Evolutionary conservation across 2,888 invertebrate species (phyloP), one percentile per base, ranked within the genome.

Genomic region (Hirtodrosophila alboralis): DNA sequence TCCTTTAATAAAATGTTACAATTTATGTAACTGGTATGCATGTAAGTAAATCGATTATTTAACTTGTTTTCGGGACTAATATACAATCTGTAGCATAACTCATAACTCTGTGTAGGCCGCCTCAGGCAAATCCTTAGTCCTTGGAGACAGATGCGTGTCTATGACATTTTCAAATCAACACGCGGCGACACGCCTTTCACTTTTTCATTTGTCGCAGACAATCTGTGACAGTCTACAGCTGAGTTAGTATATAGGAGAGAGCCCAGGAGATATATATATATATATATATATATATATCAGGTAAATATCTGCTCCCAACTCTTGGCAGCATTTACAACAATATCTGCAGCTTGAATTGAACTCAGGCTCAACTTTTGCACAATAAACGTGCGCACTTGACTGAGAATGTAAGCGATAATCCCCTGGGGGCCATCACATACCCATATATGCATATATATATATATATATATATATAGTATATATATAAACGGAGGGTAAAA

Each of bases 321-420:
- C 14, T 12, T 37, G 44, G 60, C 28, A 27, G 14, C 30, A 38
- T 37, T 36, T 38, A 34, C 40, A 38, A 31, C 61, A 67, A 70
- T 70, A 71, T 71, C 72, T 51, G 58, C 57, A 43, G 54, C 68
- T 48, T 45, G 33, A 61, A 43, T 59, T 41, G 58, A 62, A 57
- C 65, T 44, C 53, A 56, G 60, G 59, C 65, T 44, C 53, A 58
- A 75, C 76, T 59, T 73, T 62, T 36, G 60, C 67, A 75, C 85
- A 85, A 81, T 84, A 76, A 84, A 68, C 72, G 69, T 63, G 53
- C 67, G 63, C 72, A 86, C 74, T 81, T 77, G 75, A 80, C 83
- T 75, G 60, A 70, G 54, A 76, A 76, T 84, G 76, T 86, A 74
- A 75, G 84, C 86, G 75, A 78, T 75, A 86, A 80, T 86, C 78